These are phyloP conservation scores for Calyptomena viridis DNA, from an alignment of 2,113 vertebrate species.

Conservation along the genomic window DNA sequence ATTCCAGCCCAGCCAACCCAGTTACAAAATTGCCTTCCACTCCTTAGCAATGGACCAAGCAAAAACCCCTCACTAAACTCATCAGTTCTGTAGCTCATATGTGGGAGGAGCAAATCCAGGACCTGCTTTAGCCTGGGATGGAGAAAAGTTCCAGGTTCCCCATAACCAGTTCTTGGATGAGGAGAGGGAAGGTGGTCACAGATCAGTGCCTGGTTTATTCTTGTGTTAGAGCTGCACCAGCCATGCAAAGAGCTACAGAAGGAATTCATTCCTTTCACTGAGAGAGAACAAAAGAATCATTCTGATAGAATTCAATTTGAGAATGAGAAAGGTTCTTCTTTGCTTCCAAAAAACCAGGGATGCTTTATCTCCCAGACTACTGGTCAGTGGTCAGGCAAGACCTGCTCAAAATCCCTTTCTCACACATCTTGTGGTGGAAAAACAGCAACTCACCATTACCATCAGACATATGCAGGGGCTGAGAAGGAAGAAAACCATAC, in stretches of 20 bases:
- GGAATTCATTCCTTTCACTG: background rate
- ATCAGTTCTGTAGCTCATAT: background rate
- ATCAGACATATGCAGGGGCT: background rate
- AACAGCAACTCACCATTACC: background rate
- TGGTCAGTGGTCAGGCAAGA: background rate
- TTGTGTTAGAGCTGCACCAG: background rate
- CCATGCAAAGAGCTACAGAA: background rate
- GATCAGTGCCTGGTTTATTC: background rate
- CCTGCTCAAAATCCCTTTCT: background rate
- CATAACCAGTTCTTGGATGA: background rate
- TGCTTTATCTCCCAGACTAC: background rate
- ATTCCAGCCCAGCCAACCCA: background rate
- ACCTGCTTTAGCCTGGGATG: background rate
- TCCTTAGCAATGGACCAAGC: background rate
- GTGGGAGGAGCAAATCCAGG: background rate
- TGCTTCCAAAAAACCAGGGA: background rate
- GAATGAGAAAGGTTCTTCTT: background rate
- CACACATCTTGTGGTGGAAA: background rate
- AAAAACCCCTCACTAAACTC: background rate
- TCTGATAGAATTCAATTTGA: background rate
- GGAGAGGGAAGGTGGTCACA: background rate
- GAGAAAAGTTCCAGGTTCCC: background rate
- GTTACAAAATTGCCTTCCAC: background rate
- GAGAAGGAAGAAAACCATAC: background rate
- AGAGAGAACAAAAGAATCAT: background rate